Base-by-base conservation (phyloP, 2,888 invertebrate species). In the Branchipolynoe longqiensis region DNA sequence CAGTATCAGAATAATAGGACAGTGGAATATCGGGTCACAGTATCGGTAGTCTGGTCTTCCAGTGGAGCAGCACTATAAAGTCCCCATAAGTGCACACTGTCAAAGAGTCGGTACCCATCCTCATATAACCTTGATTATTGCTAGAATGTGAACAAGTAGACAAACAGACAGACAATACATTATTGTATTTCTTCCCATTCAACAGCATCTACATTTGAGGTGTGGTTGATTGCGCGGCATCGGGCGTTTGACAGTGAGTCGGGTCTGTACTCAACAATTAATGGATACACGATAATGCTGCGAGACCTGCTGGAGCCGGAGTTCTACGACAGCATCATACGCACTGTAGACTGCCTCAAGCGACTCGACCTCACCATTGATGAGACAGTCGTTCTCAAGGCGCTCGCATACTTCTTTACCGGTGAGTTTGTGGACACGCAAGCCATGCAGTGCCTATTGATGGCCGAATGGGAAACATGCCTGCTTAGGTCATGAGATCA, bases 131-230 rank as follows among this genome's bases (percentile, higher is more conserved):
- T n/a, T n/a, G n/a, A n/a, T n/a, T n/a, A n/a, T n/a, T n/a, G n/a
- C n/a, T n/a, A n/a, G n/a, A n/a, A n/a, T n/a, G n/a, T n/a, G n/a
- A n/a, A n/a, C n/a, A n/a, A n/a, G n/a, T n/a, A n/a, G n/a, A n/a
- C n/a, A n/a, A n/a, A n/a, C n/a, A n/a, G n/a, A n/a, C n/a, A n/a
- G n/a, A n/a, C n/a, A n/a, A n/a, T n/a, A n/a, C n/a, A n/a, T n/a
- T n/a, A n/a, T n/a, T n/a, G n/a, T n/a, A n/a, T n/a, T n/a, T n/a
- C n/a, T n/a, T n/a, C n/a, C 48, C 33, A 48, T 62, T 64, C 6
- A 25, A n/a, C 64, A 85, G 85, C 78, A 40, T 85, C 85, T 1
- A 58, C 56, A 25, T 81, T 69, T 62, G 85, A 85, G 31, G 81
- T 85, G 36, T 81, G 81, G 81, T 22, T 85, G 18, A 62, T 85